Conservation (phyloP, 2,888 invertebrate genomes). For the Chelonus formosanus region DNA sequence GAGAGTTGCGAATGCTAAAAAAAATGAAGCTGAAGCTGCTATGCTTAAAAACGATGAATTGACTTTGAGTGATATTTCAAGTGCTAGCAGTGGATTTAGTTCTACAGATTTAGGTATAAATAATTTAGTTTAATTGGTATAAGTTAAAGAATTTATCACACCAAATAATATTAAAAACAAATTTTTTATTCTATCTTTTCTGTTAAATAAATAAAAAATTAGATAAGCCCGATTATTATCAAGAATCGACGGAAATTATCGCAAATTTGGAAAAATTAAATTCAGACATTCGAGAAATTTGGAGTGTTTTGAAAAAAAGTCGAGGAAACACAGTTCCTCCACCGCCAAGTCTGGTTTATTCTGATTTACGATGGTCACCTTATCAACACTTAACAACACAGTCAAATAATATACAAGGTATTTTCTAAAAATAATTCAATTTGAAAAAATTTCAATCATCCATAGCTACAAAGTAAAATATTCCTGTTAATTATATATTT, state of each 20-base stretch:
- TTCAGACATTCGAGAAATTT: slow-evolving; percentile 76
- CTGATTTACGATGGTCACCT: slow-evolving; percentile 69
- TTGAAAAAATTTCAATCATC: no score
- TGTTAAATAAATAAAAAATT: slow-evolving; percentile 29
- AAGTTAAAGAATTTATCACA: neutral
- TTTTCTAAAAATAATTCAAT: slow-evolving; percentile 1
- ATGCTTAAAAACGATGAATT: slow-evolving; percentile 68
- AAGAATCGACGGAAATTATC: slow-evolving; percentile 76
- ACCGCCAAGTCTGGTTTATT: slow-evolving; percentile 68
- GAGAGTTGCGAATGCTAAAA: slow-evolving; percentile 68
- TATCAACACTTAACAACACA: slow-evolving; percentile 55
- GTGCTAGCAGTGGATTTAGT: slow-evolving; percentile 72
- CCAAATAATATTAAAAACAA: neutral
- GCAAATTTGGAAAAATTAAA: slow-evolving; percentile 76
- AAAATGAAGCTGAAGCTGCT: slow-evolving; percentile 53
- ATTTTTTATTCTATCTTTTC: slow-evolving; percentile 10
- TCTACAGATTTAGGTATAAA: slow-evolving; percentile 74
- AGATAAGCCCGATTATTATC: slow-evolving; percentile 67
- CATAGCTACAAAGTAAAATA: no score
- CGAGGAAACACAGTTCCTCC: slow-evolving; percentile 68
- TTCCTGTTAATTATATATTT: no score
- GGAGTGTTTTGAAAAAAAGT: slow-evolving; percentile 73
- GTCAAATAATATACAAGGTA: slow-evolving; percentile 53
- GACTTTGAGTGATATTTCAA: slow-evolving; percentile 74
- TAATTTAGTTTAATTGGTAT: slow-evolving; percentile 54